These are phyloP conservation scores for Eremophila alpestris DNA, from an alignment of 2,797 vertebrate species.

Conservation along the genomic window DNA sequence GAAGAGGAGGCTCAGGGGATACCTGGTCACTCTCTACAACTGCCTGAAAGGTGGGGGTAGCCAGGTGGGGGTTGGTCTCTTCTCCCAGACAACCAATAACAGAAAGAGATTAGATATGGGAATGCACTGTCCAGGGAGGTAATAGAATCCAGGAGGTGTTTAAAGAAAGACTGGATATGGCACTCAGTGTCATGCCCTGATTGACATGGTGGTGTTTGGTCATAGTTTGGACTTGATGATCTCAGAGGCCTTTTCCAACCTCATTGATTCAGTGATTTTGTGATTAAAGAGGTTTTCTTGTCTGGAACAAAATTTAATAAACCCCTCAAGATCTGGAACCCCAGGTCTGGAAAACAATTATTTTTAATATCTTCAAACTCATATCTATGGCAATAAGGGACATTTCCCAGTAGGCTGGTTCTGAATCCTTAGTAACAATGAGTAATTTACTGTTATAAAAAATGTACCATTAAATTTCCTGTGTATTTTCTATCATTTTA, in stretches of 20 bases:
- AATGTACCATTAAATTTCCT: background rate
- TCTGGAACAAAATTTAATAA: background rate
- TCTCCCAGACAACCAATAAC: background rate
- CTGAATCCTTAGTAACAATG: background rate
- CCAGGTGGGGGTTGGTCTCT: background rate
- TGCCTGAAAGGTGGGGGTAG: background rate
- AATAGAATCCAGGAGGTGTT: background rate
- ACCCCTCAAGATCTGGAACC: background rate
- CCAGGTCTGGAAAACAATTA: background rate
- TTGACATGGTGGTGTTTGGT: background rate
- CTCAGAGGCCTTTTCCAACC: background rate
- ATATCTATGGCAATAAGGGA: background rate
- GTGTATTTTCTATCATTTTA: background rate
- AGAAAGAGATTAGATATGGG: background rate
- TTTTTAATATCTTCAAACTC: background rate
- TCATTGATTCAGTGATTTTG: background rate
- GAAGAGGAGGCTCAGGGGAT: background rate
- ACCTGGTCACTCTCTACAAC: background rate
- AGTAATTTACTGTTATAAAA: background rate
- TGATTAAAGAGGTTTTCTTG: background rate
- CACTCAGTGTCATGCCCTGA: background rate
- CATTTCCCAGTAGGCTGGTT: background rate
- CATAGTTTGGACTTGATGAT: background rate
- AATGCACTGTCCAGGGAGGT: background rate
- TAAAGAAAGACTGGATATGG: background rate